Evolutionary conservation across 1,140 invertebrate genomes (phyloP).

Genomic region (Zaprionus inermis): DNA sequence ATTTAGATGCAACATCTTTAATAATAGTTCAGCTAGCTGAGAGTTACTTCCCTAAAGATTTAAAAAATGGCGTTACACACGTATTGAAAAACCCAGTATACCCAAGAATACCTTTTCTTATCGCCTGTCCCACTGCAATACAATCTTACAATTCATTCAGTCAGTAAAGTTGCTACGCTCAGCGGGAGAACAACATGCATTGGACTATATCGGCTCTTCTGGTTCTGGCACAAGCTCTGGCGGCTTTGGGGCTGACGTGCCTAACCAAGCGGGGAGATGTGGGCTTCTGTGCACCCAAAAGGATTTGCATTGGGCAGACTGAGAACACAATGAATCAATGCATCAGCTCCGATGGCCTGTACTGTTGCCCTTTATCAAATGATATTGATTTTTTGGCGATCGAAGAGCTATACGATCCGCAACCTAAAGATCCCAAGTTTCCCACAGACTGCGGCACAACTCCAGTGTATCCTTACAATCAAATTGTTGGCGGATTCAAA

Average conservation of each 20-base stretch:
- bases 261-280: neutral
- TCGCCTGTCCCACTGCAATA: neutral
- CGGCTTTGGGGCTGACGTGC: neutral
- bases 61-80: no score
- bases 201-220: neutral
- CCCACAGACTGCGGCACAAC: slow-evolving; percentile 13
- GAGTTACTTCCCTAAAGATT: no score
- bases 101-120: no score
- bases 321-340: neutral
- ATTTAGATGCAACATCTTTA: no score
- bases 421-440: neutral
- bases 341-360: neutral
- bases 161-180: neutral
- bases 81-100: no score
- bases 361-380: neutral
- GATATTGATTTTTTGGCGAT: neutral
- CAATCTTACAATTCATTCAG: neutral
- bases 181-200: neutral
- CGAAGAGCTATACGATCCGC: neutral
- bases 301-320: neutral
- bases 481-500: slow-evolving; percentile 1
- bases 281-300: neutral
- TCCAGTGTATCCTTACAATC: neutral
- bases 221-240: neutral
- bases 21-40: no score